phyloP scores from a whole-genome alignment of 2,113 vertebrate species.

The Brachyistius frenatus region DNA sequence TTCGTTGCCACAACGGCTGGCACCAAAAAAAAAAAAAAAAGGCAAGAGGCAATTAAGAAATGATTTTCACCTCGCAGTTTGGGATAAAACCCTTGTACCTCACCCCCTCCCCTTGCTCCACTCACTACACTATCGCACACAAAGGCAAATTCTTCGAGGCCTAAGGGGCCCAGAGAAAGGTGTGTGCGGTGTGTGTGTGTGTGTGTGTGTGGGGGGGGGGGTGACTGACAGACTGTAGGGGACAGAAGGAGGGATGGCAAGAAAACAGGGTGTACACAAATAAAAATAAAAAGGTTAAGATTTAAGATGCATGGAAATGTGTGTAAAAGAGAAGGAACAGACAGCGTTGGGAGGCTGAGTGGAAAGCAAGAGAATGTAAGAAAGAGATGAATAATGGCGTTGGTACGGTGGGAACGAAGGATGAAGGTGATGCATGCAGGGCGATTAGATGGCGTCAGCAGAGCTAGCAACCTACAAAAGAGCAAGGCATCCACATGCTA shows the following conservation, averaged over 20 bases:
- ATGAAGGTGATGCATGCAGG: constrained; percentile 68
- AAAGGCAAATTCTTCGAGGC: constrained; percentile 53
- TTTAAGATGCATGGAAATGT: background rate
- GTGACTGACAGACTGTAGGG: background rate
- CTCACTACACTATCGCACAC: constrained; percentile 32
- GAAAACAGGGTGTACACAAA: background rate
- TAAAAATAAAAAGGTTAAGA: background rate
- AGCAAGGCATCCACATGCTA: constrained; percentile 5
- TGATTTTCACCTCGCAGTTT: constrained; percentile 74
- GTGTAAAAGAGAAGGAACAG: background rate
- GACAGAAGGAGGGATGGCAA: background rate
- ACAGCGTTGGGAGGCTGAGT: background rate
- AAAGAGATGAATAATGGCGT: constrained; percentile 52
- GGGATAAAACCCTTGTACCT: constrained; percentile 54
- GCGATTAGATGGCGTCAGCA: constrained; percentile 52
- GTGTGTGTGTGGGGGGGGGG: background rate
- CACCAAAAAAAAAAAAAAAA: constrained; percentile 26
- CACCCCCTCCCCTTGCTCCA: constrained; percentile 13
- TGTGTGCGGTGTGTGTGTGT: too few relatives aligned
- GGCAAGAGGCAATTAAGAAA: constrained; percentile 70
- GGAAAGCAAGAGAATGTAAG: constrained; percentile 11
- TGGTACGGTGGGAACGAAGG: constrained; percentile 42
- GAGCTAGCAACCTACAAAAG: constrained; percentile 27
- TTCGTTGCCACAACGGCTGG: constrained; percentile 57
- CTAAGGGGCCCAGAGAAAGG: constrained; percentile 21